phyloP scores from a whole-genome alignment of 2,888 invertebrate genomes.

The Yponomeuta malinellus region DNA sequence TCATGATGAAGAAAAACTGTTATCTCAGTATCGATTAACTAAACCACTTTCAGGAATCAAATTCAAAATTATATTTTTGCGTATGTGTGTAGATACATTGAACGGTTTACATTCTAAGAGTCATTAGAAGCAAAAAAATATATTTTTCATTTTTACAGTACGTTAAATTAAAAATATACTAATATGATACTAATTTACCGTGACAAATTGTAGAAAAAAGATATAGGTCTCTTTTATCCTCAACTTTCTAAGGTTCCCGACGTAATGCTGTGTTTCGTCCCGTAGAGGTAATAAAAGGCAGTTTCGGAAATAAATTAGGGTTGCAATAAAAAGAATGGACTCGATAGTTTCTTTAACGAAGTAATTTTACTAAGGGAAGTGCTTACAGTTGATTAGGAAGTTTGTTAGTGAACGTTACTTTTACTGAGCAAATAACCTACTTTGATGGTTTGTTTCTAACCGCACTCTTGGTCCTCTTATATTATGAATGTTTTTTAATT shows the following conservation, averaged over 20 bases:
- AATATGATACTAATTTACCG: too few relatives aligned
- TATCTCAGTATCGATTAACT: too few relatives aligned
- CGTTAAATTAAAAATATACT: too few relatives aligned
- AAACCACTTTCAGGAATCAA: too few relatives aligned
- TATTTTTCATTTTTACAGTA: too few relatives aligned
- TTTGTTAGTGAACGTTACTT: neutral
- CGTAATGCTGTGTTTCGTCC: neutral
- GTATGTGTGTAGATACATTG: too few relatives aligned
- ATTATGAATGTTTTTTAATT: too few relatives aligned
- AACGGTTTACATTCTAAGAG: too few relatives aligned
- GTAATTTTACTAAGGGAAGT: slow-evolving; percentile 10
- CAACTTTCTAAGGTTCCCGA: neutral
- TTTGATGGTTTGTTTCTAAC: neutral
- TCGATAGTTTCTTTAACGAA: slow-evolving; percentile 13
- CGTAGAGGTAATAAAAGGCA: slow-evolving; percentile 23
- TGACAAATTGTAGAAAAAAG: neutral
- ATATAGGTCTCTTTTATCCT: neutral
- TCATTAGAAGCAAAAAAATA: too few relatives aligned
- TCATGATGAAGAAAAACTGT: too few relatives aligned
- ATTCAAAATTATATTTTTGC: too few relatives aligned
- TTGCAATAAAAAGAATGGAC: slow-evolving; percentile 4
- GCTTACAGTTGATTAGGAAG: neutral
- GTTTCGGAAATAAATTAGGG: slow-evolving; percentile 28
- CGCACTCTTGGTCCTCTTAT: too few relatives aligned
- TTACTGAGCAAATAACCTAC: neutral